Evolutionary conservation across 2,113 vertebrate genomes (phyloP), one percentile per base, ranked within the genome.

Genomic region (Uria aalge): DNA sequence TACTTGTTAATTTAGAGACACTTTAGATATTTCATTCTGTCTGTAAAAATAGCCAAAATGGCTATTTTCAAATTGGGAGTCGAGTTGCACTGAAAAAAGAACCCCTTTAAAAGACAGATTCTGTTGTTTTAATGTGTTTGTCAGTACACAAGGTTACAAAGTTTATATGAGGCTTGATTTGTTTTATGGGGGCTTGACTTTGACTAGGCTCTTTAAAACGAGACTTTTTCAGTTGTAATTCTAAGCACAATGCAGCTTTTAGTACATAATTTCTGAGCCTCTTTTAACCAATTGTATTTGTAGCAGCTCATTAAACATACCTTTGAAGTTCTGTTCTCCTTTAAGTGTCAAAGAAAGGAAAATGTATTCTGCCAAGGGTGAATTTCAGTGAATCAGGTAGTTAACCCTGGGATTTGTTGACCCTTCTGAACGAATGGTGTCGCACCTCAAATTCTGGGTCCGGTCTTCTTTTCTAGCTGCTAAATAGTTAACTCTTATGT

Each of bases 1-100:
- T 97, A 63, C 96, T 98, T 97, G 97, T 97, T 98, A 97, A 98
- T 98, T 98, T 98, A 93, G 97, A 97, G 97, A 98, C 96, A 97
- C 96, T 97, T 97, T 38, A 88, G 92, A 81, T 97, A 97, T 95
- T 98, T 97, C 91, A 79, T 96, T 96, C 90, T 96, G 92, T 96
- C 94, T 96, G 94, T 95, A 94, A 96, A 97, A 97, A 96, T 80
- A 75, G 89, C 71, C 96, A 92, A 80, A 97, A 95, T 96, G 76
- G 80, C 92, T 73, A 55, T 96, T 98, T 98, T 97, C 93, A 90
- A 93, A 94, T 96, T 41, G 68, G 90, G 95, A 91, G 74, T 83
- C 38, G 71, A 85, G 80, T 88, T 95, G 69, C 21, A 19, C 18
- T 1, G 68, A 40, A 69, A 76, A 72, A 69, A 60, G 67, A 91